Evolutionary conservation across 1,140 invertebrate genomes (phyloP).

Genomic region (Linepithema humile): DNA sequence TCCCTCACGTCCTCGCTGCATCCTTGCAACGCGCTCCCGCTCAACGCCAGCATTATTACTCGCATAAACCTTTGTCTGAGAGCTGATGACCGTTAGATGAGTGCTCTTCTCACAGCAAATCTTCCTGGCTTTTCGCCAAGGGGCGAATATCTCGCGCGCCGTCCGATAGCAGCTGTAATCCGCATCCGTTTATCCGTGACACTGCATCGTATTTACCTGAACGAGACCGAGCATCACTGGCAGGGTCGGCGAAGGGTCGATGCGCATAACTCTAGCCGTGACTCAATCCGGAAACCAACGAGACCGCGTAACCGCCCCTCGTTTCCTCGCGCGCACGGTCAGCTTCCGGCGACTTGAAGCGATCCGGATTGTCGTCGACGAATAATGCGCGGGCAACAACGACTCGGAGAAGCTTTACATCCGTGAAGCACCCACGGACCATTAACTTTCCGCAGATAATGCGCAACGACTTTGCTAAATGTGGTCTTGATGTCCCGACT

Average conservation of each 20-base stretch:
- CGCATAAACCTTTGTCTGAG: slow-evolving; percentile 28
- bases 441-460: slow-evolving; percentile 9
- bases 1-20: slow-evolving; percentile 20
- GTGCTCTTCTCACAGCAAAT: neutral
- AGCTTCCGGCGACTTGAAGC: slow-evolving; percentile 28
- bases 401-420: neutral
- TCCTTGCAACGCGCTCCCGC: neutral
- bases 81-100: slow-evolving; percentile 43
- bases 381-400: slow-evolving; percentile 1
- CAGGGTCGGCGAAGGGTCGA: neutral
- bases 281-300: slow-evolving; percentile 10
- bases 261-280: neutral
- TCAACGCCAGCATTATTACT: slow-evolving; percentile 20
- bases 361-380: neutral
- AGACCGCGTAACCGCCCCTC: neutral
- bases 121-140: slow-evolving; percentile 21
- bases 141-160: neutral
- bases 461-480: neutral
- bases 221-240: neutral
- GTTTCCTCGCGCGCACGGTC: neutral
- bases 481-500: neutral
- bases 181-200: slow-evolving; percentile 4
- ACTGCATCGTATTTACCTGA: slow-evolving; percentile 16
- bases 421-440: neutral
- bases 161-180: neutral